Percentiles rank a stretch among this genome's conserved stretches.
Evolutionary conservation across 2,888 invertebrate genomes (phyloP).

Genomic region (Drosophila melanocephala): DNA sequence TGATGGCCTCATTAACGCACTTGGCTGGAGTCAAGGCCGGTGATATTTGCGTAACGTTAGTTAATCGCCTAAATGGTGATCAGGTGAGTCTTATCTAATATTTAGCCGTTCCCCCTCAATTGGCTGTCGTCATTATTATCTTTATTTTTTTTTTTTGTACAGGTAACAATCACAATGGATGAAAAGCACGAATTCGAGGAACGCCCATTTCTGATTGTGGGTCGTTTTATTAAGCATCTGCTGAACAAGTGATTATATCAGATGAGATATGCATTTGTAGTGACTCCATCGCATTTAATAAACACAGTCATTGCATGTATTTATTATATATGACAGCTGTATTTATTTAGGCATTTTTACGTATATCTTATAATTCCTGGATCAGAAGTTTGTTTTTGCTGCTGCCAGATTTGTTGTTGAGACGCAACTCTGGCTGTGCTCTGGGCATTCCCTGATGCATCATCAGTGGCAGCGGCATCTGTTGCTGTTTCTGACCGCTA

Average conservation of each 20-base stretch:
- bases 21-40: slow-evolving; percentile 89
- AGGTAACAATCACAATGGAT: slow-evolving; percentile 86
- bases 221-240: slow-evolving; percentile 87
- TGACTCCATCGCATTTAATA: background rate
- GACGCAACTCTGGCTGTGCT: slow-evolving; percentile 31
- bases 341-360: background rate
- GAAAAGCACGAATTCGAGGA: slow-evolving; percentile 86
- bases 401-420: slow-evolving; percentile 23
- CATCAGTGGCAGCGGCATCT: slow-evolving; percentile 18
- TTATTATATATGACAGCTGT: background rate
- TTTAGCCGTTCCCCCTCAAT: background rate
- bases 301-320: background rate
- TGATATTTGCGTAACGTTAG: slow-evolving; percentile 90
- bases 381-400: slow-evolving; percentile 59
- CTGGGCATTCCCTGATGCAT: slow-evolving; percentile 25
- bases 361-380: slow-evolving; percentile 42
- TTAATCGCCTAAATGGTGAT: slow-evolving; percentile 90
- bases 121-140: too few species aligned
- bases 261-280: background rate
- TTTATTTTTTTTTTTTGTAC: background rate
- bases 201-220: slow-evolving; percentile 89
- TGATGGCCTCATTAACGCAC: slow-evolving; percentile 89
- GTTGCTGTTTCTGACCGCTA: slow-evolving; percentile 7
- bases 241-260: slow-evolving; percentile 4
- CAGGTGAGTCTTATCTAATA: slow-evolving; percentile 86